Conservation (phyloP, 2,888 invertebrate genomes). For the Phortica okadai region DNA sequence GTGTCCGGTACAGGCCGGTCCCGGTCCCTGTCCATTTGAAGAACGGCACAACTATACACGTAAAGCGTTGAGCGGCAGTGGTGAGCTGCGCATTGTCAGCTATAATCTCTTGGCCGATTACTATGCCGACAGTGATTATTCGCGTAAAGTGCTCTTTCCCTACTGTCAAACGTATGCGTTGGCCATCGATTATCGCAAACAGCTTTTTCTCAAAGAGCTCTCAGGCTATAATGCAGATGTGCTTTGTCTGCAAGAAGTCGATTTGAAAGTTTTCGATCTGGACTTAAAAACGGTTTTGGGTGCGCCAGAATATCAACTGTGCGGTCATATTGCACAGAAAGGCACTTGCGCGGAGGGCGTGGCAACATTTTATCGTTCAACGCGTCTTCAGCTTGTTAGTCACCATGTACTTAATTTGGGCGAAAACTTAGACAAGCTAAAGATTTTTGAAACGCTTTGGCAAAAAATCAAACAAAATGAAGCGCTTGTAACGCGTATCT, state of each 20-base stretch:
- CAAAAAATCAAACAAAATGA: slow-evolving; percentile 79
- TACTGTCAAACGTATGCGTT: slow-evolving; percentile 91
- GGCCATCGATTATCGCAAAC: slow-evolving; percentile 90
- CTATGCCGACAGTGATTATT: slow-evolving; percentile 91
- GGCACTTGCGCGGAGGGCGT: slow-evolving; percentile 88
- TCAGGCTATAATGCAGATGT: slow-evolving; percentile 92
- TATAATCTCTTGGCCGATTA: slow-evolving; percentile 95
- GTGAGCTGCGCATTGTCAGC: slow-evolving; percentile 82
- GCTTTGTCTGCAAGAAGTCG: slow-evolving; percentile 95
- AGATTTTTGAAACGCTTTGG: slow-evolving; percentile 80
- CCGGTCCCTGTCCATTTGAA: slow-evolving; percentile 89
- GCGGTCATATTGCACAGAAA: slow-evolving; percentile 83
- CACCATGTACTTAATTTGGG: slow-evolving; percentile 80
- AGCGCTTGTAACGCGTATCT: slow-evolving; percentile 79
- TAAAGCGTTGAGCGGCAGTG: slow-evolving; percentile 77
- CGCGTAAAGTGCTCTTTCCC: slow-evolving; percentile 84
- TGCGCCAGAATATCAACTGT: slow-evolving; percentile 76
- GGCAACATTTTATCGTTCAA: slow-evolving; percentile 84
- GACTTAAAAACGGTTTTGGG: slow-evolving; percentile 82
- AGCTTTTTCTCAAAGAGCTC: slow-evolving; percentile 87
- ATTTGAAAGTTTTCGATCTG: slow-evolving; percentile 84
- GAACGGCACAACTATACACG: slow-evolving; percentile 84
- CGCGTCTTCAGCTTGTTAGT: slow-evolving; percentile 82
- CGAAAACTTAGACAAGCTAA: slow-evolving; percentile 78
- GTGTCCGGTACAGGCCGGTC: slow-evolving; percentile 83